Evolutionary conservation across 1,140 invertebrate genomes (phyloP).

Genomic region (Neocloeon triangulifer): DNA sequence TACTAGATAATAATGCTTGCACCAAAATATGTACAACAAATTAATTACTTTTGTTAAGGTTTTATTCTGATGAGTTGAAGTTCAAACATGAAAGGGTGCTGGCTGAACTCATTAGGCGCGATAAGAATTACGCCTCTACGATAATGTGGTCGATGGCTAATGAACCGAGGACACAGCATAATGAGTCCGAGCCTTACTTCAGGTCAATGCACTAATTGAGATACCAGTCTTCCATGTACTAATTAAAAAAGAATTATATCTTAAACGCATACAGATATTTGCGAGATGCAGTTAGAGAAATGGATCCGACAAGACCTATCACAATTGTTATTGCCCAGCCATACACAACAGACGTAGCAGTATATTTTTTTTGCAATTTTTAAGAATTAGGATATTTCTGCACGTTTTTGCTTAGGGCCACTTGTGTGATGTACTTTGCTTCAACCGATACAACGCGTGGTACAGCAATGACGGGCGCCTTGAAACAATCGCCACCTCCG

Average conservation of each 20-base stretch:
- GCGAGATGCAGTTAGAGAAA: neutral
- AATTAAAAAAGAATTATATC: neutral
- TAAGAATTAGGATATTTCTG: no score
- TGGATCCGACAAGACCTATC: conserved; percentile 15
- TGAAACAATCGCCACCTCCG: conserved; percentile 23
- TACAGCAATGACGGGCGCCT: conserved; percentile 29
- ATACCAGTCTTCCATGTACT: no score
- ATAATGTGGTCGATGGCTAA: conserved; percentile 43
- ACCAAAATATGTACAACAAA: no score
- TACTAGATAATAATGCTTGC: conserved; percentile 8
- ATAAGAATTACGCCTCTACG: conserved; percentile 35
- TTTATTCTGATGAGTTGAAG: conserved; percentile 15
- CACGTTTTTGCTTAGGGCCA: no score
- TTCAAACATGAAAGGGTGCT: conserved; percentile 26
- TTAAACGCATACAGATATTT: neutral
- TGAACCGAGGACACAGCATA: conserved; percentile 24
- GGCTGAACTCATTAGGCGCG: conserved; percentile 25
- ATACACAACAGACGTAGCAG: conserved; percentile 13
- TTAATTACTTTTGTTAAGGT: conserved; percentile 7
- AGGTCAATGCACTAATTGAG: no score
- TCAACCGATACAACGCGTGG: conserved; percentile 41
- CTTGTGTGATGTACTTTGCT: conserved; percentile 34
- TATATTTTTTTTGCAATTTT: conserved; percentile 9
- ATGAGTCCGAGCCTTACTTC: conserved; percentile 26
- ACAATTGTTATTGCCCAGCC: conserved; percentile 15